These are phyloP conservation scores for Mus spicilegus DNA, from an alignment of 2,113 vertebrate species.

Conservation along the genomic window DNA sequence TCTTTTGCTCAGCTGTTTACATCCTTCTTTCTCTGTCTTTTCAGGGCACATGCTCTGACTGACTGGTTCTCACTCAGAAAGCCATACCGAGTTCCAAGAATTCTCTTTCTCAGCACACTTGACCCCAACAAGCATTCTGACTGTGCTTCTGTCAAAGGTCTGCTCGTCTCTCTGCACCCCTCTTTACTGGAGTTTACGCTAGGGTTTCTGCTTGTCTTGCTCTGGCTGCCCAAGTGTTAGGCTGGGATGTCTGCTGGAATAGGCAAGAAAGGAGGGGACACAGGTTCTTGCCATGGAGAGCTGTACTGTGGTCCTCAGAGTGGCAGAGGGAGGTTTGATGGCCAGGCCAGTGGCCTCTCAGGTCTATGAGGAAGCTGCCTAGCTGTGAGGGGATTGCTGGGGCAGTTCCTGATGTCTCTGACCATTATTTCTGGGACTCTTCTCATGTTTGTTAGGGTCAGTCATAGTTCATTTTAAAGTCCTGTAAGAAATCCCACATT, in stretches of 20 bases:
- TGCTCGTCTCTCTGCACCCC: not conserved
- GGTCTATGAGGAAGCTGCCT: not conserved
- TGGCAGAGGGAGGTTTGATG: not conserved
- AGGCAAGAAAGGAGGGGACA: not conserved
- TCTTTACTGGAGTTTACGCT: too few relatives aligned
- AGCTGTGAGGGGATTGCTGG: not conserved
- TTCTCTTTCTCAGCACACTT: rapidly evolving
- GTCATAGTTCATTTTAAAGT: not conserved
- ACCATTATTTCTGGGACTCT: not conserved
- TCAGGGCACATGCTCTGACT: not conserved
- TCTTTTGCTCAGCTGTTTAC: not conserved
- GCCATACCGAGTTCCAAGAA: not conserved
- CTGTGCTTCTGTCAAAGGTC: not conserved
- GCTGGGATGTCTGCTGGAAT: not conserved
- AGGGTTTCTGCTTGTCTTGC: not conserved
- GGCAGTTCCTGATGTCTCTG: not conserved
- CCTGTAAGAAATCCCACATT: not conserved
- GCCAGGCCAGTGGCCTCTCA: not conserved
- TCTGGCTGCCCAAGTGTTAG: not conserved
- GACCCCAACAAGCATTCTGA: rapidly evolving
- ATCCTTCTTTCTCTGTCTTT: not conserved
- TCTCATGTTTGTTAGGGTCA: not conserved
- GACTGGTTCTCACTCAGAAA: not conserved
- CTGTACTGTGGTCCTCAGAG: not conserved
- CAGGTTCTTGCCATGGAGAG: not conserved